A percentile compares a stretch with the other conserved stretches of the same genome.
Evolutionary conservation across 2,797 vertebrate genomes (phyloP).

Genomic region (Varecia variegata): DNA sequence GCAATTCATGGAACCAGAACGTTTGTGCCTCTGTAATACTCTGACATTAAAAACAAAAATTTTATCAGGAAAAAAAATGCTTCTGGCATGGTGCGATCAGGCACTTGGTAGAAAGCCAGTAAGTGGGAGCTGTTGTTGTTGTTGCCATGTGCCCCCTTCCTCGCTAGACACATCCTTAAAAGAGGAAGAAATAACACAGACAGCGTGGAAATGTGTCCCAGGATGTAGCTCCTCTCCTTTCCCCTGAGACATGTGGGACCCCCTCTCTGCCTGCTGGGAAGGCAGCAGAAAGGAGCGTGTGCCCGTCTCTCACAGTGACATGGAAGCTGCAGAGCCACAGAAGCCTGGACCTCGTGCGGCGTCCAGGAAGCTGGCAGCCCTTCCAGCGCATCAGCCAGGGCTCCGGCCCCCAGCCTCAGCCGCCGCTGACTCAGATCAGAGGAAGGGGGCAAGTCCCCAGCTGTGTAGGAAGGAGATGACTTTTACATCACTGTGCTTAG

Average conservation of each 20-base stretch:
- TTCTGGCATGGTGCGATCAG: background rate
- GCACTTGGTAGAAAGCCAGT: background rate
- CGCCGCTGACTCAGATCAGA: background rate
- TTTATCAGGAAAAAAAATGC: background rate
- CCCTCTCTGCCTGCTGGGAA: background rate
- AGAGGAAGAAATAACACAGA: background rate
- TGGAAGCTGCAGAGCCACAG: no score
- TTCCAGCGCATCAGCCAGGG: no score
- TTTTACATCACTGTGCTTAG: background rate
- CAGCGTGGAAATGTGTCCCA: background rate
- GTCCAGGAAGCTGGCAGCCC: background rate
- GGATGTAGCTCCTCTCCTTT: background rate
- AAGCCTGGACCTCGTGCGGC: background rate
- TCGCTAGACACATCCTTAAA: background rate
- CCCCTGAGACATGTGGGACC: background rate
- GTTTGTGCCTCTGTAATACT: no score
- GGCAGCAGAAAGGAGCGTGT: background rate
- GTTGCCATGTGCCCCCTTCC: background rate
- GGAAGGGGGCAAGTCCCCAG: fast-evolving
- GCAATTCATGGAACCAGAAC: no score
- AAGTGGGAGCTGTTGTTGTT: background rate
- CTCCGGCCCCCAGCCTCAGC: background rate
- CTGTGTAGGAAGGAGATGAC: background rate
- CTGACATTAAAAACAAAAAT: no score
- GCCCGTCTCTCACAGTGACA: background rate